Evolutionary conservation across 2,888 invertebrate genomes (phyloP).

Genomic region (Callimorpha dominula): DNA sequence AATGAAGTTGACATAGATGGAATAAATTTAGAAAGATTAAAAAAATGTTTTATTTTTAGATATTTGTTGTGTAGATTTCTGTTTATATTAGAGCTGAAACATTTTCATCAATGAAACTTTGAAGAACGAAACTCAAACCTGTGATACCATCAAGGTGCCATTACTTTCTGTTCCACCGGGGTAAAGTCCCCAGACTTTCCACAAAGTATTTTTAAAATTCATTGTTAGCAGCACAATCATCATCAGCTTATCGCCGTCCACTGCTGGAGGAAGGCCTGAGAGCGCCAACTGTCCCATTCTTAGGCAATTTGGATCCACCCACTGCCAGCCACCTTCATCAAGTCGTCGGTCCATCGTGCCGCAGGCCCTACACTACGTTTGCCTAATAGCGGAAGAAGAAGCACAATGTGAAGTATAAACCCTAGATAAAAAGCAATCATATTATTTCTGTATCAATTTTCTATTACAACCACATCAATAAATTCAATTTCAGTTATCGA

Average conservation of each 20-base stretch:
- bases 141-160: neutral
- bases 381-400: neutral
- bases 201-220: neutral
- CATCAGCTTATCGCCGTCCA: too few species aligned
- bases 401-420: neutral
- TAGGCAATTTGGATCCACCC: too few species aligned
- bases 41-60: neutral
- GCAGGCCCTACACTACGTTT: neutral
- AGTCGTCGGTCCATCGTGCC: too few species aligned
- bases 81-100: neutral
- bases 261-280: too few species aligned
- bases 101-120: neutral
- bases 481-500: constrained; percentile 2
- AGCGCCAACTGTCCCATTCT: too few species aligned
- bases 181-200: neutral
- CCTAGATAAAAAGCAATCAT: neutral
- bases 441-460: neutral
- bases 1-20: neutral
- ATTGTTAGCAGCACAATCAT: neutral
- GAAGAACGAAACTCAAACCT: neutral
- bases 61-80: neutral
- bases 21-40: neutral
- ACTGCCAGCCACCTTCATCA: too few species aligned
- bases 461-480: neutral
- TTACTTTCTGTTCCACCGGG: neutral